Evolutionary conservation across 2,888 invertebrate species (phyloP), one percentile per base, ranked within the genome.

Genomic region (Melieria picta): DNA sequence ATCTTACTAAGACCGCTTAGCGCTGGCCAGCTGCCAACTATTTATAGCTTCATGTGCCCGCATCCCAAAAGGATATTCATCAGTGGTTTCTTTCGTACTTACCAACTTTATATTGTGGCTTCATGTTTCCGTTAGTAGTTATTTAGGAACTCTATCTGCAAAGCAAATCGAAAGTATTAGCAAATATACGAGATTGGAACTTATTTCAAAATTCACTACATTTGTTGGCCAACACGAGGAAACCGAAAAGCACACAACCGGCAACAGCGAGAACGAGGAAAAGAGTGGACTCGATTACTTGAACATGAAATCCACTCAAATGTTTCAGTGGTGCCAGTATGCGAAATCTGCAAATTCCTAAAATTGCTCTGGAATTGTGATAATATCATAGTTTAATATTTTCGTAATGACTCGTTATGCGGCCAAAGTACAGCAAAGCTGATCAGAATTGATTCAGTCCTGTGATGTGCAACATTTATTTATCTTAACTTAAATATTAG

Each of bases 21-120:
- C 30, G 30, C 30, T 30, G 30, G 30, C 30, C 30, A 30, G 30
- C 30, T 30, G 30, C 30, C 30, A 30, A 30, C 30, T 30, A 30
- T 30, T 30, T 30, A 30, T 30, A 30, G 3, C 30, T 30, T 30
- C 30, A 30, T 30, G 30, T 30, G 30, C 30, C 30, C 2, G 30
- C 30, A 30, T 30, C 30, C 42, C 7, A 42, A 4, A 47, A 55
- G 62, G 42, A 30, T 30, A 30, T 30, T 16, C 16, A 16, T 16
- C 16, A 16, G 16, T 16, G 13, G 43, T 72, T 69, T 74, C 74
- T 80, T 75, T 75, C 63, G 72, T 76, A 81, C 85, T 84, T 79
- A 85, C 85, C 85, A 78, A 85, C 86, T 85, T 85, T 85, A 77
- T 82, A 85, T 69, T 80, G 77, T 75, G 85, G 83, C 75, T 86